These are phyloP conservation scores for Ctenomys sociabilis DNA, from an alignment of 2,113 vertebrate species.

Conservation along the genomic window DNA sequence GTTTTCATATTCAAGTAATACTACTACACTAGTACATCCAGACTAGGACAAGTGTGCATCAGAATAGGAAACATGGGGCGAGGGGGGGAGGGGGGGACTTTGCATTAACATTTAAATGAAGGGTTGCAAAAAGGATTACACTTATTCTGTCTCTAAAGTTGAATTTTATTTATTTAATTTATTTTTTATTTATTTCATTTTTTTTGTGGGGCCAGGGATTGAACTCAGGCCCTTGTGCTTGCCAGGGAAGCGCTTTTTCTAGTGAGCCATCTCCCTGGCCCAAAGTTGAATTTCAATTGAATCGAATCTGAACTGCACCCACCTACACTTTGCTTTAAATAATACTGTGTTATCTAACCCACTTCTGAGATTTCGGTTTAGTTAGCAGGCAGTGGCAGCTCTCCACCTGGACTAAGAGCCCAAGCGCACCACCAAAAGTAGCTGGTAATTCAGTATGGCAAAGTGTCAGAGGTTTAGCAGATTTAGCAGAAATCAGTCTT, in stretches of 20 bases:
- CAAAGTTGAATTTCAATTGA: slow-evolving; percentile 13
- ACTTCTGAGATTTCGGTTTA: background rate
- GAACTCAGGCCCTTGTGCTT: no score
- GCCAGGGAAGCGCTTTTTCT: no score
- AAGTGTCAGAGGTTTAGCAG: background rate
- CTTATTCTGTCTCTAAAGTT: background rate
- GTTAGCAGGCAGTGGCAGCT: background rate
- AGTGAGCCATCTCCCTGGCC: no score
- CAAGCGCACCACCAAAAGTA: background rate
- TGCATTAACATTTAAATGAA: background rate
- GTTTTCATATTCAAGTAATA: background rate
- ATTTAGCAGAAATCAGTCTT: background rate
- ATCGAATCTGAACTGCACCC: background rate
- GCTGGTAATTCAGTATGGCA: background rate
- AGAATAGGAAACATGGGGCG: background rate
- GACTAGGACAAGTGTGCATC: background rate
- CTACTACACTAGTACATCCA: background rate
- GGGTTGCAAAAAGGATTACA: background rate
- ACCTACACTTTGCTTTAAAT: background rate
- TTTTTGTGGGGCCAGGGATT: no score
- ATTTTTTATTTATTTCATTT: no score
- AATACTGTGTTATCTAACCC: background rate
- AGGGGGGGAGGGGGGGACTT: background rate
- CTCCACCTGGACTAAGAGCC: background rate
- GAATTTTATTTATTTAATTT: background rate